Evolutionary conservation across 2,797 vertebrate species (phyloP).

Genomic region (Threskiornis aethiopicus): DNA sequence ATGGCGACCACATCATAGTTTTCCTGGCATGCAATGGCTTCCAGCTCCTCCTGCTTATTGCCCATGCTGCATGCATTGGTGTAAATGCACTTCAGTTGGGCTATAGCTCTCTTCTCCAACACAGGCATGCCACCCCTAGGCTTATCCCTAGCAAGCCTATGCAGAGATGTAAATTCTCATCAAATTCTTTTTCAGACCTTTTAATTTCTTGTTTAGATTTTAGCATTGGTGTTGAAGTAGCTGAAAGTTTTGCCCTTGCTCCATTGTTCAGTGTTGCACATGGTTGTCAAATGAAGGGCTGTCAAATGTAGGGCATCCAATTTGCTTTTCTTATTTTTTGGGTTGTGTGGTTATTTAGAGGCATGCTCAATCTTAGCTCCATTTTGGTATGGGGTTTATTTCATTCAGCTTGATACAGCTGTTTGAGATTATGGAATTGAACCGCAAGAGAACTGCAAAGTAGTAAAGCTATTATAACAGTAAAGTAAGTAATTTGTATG

Average conservation of each 20-base stretch:
- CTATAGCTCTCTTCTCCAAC: no score
- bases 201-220: not conserved
- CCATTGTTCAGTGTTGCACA: not conserved
- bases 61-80: no score
- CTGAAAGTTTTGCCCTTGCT: not conserved
- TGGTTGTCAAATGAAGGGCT: not conserved
- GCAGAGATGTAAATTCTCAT: not conserved
- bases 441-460: not conserved
- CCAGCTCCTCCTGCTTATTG: no score
- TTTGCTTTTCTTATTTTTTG: not conserved
- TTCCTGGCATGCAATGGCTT: no score
- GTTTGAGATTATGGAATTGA: not conserved
- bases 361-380: not conserved
- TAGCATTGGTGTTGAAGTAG: not conserved
- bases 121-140: no score
- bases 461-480: not conserved
- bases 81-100: no score
- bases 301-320: no score
- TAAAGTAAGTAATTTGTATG: not conserved
- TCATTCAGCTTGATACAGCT: not conserved
- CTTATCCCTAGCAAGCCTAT: no score
- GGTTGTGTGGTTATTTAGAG: not conserved
- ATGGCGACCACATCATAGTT: no score
- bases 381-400: not conserved
- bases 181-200: not conserved